phyloP scores from a whole-genome alignment of 1,140 invertebrate species.

The Teleogryllus occipitalis region DNA sequence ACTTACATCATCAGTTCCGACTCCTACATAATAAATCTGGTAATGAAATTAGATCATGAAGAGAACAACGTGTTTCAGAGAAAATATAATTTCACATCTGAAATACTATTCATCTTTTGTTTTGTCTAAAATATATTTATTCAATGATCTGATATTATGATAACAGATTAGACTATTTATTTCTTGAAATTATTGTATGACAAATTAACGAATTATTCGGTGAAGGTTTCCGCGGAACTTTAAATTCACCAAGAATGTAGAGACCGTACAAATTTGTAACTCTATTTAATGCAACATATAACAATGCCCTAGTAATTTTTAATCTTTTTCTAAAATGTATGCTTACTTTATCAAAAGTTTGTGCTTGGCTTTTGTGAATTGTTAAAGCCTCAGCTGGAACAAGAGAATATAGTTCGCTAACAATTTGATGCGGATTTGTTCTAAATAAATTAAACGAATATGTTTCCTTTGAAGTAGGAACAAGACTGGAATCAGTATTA shows the following conservation, averaged over 20 bases:
- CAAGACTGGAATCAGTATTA: not conserved
- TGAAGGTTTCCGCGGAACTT: not conserved
- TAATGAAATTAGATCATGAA: no score
- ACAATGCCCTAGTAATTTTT: not conserved
- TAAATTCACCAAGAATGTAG: not conserved
- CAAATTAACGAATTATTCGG: no score
- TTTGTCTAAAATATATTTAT: not conserved
- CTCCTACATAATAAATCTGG: no score
- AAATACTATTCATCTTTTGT: not conserved
- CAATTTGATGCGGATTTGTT: constrained; percentile 10
- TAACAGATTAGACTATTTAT: no score
- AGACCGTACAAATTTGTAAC: not conserved
- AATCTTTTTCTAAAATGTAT: not conserved
- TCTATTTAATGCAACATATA: not conserved
- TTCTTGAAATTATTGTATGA: no score
- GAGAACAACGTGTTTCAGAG: no score
- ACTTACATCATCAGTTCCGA: no score
- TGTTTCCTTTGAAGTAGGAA: not conserved
- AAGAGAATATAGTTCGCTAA: constrained; percentile 27
- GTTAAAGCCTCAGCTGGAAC: constrained; percentile 27
- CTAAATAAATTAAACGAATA: not conserved
- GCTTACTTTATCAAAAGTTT: constrained; percentile 25
- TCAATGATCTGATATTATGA: not conserved
- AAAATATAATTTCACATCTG: not conserved
- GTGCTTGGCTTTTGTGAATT: constrained; percentile 26